Evolutionary conservation across 1,140 invertebrate genomes (phyloP), one percentile per base, ranked within the genome.

Genomic region (Kradibia gibbosae): DNA sequence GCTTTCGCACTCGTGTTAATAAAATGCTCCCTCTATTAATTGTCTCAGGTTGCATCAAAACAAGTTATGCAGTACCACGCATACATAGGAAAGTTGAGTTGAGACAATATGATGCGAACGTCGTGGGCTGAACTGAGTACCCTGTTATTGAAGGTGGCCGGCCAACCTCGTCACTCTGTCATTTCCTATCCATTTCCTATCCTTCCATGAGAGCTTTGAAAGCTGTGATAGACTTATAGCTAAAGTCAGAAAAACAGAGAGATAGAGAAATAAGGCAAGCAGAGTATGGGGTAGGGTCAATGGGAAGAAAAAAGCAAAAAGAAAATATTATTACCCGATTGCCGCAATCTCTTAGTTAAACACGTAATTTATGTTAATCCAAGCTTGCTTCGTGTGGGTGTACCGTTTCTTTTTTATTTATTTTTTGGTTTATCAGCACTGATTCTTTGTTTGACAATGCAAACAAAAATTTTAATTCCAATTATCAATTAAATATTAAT

Each of bases 61-160:
- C 62, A 67, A 50, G 82, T 89, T 89, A 88, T 85, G 88, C 87
- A 89, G 88, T 22, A 22, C 84, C 83, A 84, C 83, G 82, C 76
- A 87, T 86, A 83, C 87, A 86, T 83, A 80, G 74, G 79, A 85
- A 82, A 78, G 76, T 84, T 82, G 81, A 20, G 39, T 81, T 53
- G 48, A 85, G 84, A 86, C 85, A 84, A 83, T 83, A 82, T 84
- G 83, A 84, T 81, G 82, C 83, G 82, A 86, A 85, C 86, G 15
- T 17, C 28, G 60, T 34, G 4, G 31, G 31, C 60, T 28, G 28
- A 20, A 3, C n/a, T 45, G 25, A 85, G 86, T 89, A 89, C 89
- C 88, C 89, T 89, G 88, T 89, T 90, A 17, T 48, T 78, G 83
- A 90, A 90, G 89, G 89, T 90, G 89, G 89, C 89, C 87, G 87